Base-by-base conservation (phyloP, 1,140 invertebrate species). In the Ridgeia piscesae region DNA sequence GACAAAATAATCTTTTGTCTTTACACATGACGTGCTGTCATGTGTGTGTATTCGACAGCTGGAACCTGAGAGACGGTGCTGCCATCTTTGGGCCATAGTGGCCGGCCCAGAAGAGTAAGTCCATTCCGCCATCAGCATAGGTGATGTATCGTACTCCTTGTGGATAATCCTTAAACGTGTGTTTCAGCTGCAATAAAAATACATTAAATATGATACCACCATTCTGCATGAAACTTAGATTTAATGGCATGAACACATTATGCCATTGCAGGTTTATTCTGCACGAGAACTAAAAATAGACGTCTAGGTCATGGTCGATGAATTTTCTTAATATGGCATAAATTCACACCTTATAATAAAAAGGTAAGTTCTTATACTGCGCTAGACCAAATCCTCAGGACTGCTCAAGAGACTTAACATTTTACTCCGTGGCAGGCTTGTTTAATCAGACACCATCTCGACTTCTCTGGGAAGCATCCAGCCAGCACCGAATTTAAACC, bases 51-150 rank as follows among this genome's bases (percentile, higher is more conserved):
- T 77, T 77, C 2, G 14, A 4, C 27, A 77, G 58, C 27, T 21
- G 14, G 58, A 77, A 77, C 27, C 58, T 77, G 27, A 90, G 27
- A 90, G 17, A 21, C 21, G 89, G 89, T 35, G 35, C 34, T 90
- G 89, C 89, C 89, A 90, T 90, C 35, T 90, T 90, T 90, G 89
- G 35, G 17, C 89, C 89, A 33, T 90, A 90, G 35, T 42, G 11
- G 6, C 89, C 89, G 4, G 89, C 89, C 89, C 89, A 90, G 89
- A 90, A 90, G 14, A 31, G 34, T 17, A 42, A 35, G 31, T 90
- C 89, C 89, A n/a, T 90, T 90, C 89, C 89, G 17, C 89, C 89
- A 4, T 90, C 89, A 17, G 11, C 34, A 90, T 35, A 90, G 21
- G 17, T 90, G 34, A 90, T 42, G 21, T 35, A 90, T 14, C 89